Evolutionary conservation across 2,113 vertebrate species (phyloP).

Genomic region (Leucoraja erinaceus): DNA sequence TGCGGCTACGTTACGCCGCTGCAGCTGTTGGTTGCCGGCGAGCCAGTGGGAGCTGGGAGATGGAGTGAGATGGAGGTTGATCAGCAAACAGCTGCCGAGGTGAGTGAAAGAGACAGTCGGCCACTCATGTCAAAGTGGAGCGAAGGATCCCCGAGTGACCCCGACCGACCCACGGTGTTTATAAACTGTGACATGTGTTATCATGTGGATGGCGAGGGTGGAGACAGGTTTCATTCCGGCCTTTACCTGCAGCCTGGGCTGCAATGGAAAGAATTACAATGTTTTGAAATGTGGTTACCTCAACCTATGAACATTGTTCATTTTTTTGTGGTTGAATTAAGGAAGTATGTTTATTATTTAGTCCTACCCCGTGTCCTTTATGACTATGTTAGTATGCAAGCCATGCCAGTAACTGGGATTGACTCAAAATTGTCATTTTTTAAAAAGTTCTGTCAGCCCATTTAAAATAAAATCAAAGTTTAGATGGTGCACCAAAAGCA

Average conservation of each 20-base stretch:
- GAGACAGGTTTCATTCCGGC: background rate
- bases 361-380: background rate
- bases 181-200: background rate
- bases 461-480: background rate
- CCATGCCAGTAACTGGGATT: background rate
- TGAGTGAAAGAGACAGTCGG: too few species aligned
- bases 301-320: background rate
- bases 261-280: background rate
- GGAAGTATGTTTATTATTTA: background rate
- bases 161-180: background rate
- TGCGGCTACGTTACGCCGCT: too few species aligned
- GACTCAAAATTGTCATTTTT: background rate
- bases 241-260: background rate
- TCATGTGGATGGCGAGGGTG: background rate
- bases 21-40: background rate
- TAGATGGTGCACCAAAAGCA: background rate
- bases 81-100: background rate
- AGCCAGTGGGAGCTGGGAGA: background rate
- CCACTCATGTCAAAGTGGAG: background rate
- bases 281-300: background rate
- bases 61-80: background rate
- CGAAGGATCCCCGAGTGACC: background rate
- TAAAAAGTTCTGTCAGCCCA: background rate
- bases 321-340: background rate
- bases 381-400: background rate